Conservation (phyloP, 2,888 invertebrate species). For the Torymus aiolomorphi region DNA sequence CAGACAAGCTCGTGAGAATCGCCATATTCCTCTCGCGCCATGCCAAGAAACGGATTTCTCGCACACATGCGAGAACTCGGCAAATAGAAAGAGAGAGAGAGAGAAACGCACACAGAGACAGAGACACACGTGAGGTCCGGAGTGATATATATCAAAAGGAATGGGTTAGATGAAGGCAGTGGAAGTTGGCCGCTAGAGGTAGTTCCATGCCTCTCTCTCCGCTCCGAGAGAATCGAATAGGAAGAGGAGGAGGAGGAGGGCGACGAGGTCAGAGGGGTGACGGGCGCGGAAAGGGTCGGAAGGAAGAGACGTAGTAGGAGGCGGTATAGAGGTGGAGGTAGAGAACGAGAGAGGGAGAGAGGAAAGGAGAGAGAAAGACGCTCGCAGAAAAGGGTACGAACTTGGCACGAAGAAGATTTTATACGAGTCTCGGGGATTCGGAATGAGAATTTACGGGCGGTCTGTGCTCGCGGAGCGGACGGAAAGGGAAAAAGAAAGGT, state of each 20-base stretch:
- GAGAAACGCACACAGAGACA: slow-evolving; percentile 24
- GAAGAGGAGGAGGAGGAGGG: slow-evolving; percentile 59
- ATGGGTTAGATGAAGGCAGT: slow-evolving; percentile 63
- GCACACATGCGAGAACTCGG: neutral
- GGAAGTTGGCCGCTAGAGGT: slow-evolving; percentile 28
- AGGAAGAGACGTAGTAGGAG: slow-evolving; percentile 35
- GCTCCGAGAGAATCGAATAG: slow-evolving; percentile 43
- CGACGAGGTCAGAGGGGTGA: slow-evolving; percentile 48
- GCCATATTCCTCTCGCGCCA: slow-evolving; percentile 33
- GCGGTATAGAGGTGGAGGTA: slow-evolving; percentile 35
- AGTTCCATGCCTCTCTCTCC: neutral
- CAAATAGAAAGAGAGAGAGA: neutral
- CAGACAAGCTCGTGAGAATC: neutral
- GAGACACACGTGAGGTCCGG: slow-evolving; percentile 30
- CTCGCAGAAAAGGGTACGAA: slow-evolving; percentile 59
- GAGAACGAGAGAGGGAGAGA: slow-evolving; percentile 3
- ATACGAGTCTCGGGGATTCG: slow-evolving; percentile 73
- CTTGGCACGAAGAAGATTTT: slow-evolving; percentile 67
- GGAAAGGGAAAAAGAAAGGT: neutral
- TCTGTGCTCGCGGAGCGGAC: slow-evolving; percentile 57
- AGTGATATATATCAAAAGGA: slow-evolving; percentile 69
- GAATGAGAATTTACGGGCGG: slow-evolving; percentile 75
- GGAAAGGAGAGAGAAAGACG: neutral
- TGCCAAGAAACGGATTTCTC: slow-evolving; percentile 37
- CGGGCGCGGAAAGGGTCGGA: slow-evolving; percentile 36